Evolutionary conservation across 53 echinoderm and acorn worm species (phyloP).

Genomic region (Patiria pectinifera): DNA sequence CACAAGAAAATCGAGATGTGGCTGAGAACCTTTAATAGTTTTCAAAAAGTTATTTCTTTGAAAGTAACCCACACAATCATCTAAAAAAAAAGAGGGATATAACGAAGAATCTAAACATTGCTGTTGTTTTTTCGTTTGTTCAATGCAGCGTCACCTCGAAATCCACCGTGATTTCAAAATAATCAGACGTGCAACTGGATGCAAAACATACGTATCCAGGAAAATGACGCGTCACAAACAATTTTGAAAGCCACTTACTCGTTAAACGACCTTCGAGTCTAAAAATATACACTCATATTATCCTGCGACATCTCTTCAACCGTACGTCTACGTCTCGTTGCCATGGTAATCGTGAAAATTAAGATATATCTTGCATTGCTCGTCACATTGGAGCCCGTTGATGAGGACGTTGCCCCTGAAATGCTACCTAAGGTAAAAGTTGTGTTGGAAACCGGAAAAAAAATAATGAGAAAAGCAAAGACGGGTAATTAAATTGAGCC

Average conservation of each 20-base stretch:
- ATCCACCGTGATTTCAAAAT: too few relatives aligned
- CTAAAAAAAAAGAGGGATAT: too few relatives aligned
- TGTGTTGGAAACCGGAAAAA: neutral
- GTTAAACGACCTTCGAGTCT: neutral
- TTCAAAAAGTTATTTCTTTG: too few relatives aligned
- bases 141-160: too few relatives aligned
- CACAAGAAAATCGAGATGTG: too few relatives aligned
- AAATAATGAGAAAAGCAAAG: neutral
- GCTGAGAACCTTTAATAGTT: too few relatives aligned
- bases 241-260: neutral
- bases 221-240: neutral
- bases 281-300: neutral
- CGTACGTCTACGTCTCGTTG: neutral
- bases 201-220: neutral
- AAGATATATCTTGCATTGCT: neutral
- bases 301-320: neutral
- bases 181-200: too few relatives aligned
- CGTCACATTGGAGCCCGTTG: neutral
- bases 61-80: too few relatives aligned
- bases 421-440: neutral
- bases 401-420: neutral
- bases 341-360: slow-evolving; percentile 4
- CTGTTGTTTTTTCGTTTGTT: too few relatives aligned
- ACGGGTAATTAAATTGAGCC: neutral
- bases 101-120: too few relatives aligned